Base-by-base conservation (phyloP, 2,797 vertebrate species). In the Mastacembelus armatus region DNA sequence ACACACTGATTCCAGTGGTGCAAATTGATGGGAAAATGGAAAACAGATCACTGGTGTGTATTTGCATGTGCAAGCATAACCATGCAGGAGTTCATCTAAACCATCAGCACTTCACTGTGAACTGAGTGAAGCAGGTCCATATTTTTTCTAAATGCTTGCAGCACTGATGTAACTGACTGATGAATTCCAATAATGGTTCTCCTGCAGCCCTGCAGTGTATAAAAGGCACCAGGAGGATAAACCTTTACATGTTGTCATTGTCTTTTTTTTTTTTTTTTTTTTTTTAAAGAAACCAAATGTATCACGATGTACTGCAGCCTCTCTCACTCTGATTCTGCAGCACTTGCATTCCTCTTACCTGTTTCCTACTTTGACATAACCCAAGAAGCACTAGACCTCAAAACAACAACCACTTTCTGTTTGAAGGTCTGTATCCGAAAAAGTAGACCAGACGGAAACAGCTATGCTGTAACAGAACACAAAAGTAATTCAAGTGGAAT, bases 11-110 rank as follows among this genome's bases (percentile, higher is more conserved):
- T 56, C 26, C 47, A 47, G 44, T 4, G 5, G 27, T 19, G 30
- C 58, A 77, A 78, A 81, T 68, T 84, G 67, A 26, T 48, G 38
- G 19, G 36, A 3, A 5, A 42, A 38, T 44, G 50, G 57, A 19
- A 29, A 50, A 51, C 61, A 49, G 7, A 12, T 8, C 18, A 39
- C 55, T 32, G 8, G 21, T 70, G 45, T 50, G 27, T n/a, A 26
- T 78, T 57, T 39, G 24, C 10, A 36, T 60, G 36, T 60, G 43
- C 19, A 60, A 40, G 68, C 33, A 29, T 54, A 42, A 67, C 0
- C 1, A 47, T 72, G 61, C 30, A 75, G 7, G 75, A 57, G 16
- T 66, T 69, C 4, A 42, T 71, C 42, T 51, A 59, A 71, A 43
- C n/a, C 36, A 32, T 66, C 55, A 74, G 63, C 44, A 66, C 32